phyloP scores from a whole-genome alignment of 1,140 invertebrate species.

The Lasaia peninsularis region DNA sequence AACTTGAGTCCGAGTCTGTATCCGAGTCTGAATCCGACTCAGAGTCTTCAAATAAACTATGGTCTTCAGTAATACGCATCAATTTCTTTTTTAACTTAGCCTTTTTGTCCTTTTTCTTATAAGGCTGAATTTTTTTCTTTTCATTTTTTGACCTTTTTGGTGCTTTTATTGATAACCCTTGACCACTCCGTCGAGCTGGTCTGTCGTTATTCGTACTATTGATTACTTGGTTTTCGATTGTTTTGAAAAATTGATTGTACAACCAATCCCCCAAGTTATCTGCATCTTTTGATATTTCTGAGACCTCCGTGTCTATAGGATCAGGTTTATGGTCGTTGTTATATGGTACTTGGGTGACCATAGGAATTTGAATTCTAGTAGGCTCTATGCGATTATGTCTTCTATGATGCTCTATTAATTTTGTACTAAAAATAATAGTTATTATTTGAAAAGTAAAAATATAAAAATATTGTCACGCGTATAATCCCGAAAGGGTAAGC shows the following conservation, averaged over 20 bases:
- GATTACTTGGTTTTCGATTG: constrained; percentile 29
- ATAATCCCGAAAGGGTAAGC: too few relatives aligned
- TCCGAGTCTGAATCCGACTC: constrained; percentile 31
- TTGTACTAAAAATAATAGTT: constrained; percentile 45
- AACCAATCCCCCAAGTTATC: constrained; percentile 65
- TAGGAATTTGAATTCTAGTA: constrained; percentile 19
- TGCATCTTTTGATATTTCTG: constrained; percentile 46
- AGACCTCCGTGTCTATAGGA: constrained; percentile 33
- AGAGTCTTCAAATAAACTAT: constrained; percentile 50
- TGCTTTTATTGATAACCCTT: constrained; percentile 30
- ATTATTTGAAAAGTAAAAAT: not conserved
- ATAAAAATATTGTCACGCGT: too few relatives aligned
- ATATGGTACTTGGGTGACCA: not conserved
- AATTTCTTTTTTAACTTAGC: constrained; percentile 42
- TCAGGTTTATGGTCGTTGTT: not conserved
- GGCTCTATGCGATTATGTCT: constrained; percentile 34
- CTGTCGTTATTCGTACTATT: constrained; percentile 18
- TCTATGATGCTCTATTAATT: constrained; percentile 41
- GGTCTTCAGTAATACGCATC: constrained; percentile 52
- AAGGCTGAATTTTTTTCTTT: not conserved
- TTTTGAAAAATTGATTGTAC: constrained; percentile 64
- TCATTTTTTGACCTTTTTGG: constrained; percentile 26
- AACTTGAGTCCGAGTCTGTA: constrained; percentile 25
- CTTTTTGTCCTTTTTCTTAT: constrained; percentile 21
- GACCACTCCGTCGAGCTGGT: constrained; percentile 25